A percentile compares a stretch with the other conserved stretches of the same genome.
These are phyloP conservation scores for Nomada ruficornis DNA, from an alignment of 2,888 invertebrate genomes.

Conservation along the genomic window DNA sequence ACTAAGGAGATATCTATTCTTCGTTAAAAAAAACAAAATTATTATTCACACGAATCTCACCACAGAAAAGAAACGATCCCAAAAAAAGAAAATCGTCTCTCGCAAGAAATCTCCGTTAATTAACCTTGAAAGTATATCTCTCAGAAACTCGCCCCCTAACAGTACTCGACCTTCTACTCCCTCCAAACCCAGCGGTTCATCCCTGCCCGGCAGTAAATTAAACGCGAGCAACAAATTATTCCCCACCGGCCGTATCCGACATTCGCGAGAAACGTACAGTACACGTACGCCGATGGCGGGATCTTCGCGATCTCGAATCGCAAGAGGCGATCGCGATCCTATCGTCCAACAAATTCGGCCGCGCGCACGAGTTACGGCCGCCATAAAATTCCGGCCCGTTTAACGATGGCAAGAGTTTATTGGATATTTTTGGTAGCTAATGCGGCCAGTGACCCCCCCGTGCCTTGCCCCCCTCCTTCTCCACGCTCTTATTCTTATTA, in stretches of 20 bases:
- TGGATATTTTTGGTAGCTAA: constrained; percentile 76
- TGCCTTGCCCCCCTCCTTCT: constrained; percentile 19
- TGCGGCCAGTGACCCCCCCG: constrained; percentile 73
- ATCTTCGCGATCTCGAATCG: constrained; percentile 38
- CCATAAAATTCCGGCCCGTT: constrained; percentile 74
- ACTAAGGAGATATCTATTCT: no score
- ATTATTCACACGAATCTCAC: no score
- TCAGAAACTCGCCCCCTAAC: background rate
- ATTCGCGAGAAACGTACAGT: background rate
- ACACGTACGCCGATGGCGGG: constrained; percentile 26
- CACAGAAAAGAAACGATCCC: no score
- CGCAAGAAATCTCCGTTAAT: background rate
- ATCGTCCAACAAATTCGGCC: constrained; percentile 74
- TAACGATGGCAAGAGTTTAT: constrained; percentile 81
- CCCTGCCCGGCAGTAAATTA: background rate
- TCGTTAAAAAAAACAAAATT: no score
- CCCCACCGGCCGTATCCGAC: background rate
- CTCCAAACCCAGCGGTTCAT: no score
- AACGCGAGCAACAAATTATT: constrained; percentile 14
- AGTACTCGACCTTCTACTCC: background rate
- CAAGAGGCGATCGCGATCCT: constrained; percentile 61
- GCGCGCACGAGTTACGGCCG: constrained; percentile 70
- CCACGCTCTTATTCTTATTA: background rate
- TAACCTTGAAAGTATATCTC: background rate
- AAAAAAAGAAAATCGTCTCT: no score